Evolutionary conservation across 2,113 vertebrate species (phyloP).

Genomic region (Vulpes lagopus): DNA sequence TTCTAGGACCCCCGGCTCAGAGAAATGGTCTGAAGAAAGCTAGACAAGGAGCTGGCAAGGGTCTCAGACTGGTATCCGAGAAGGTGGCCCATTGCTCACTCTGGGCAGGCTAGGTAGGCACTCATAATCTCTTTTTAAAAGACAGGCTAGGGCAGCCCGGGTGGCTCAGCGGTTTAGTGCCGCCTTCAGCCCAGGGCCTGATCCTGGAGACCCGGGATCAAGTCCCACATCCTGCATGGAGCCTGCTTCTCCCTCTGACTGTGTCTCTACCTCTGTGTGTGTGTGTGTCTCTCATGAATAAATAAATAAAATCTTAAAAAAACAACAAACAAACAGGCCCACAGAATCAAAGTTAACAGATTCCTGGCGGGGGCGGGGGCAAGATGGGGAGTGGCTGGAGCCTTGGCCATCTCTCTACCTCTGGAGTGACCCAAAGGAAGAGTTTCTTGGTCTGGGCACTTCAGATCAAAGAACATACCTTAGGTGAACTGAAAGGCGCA

Average conservation of each 20-base stretch:
- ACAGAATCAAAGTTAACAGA: neutral
- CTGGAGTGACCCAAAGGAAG: neutral
- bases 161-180: no score
- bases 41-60: neutral
- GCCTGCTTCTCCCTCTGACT: no score
- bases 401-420: neutral
- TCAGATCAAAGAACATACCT: neutral
- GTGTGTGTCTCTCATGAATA: no score
- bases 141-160: neutral
- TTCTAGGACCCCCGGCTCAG: neutral
- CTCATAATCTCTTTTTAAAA: neutral
- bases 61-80: neutral
- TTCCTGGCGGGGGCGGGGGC: neutral
- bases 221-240: no score
- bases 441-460: neutral
- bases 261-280: no score
- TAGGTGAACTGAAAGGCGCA: neutral
- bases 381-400: neutral
- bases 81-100: neutral
- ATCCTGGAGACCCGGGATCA: no score
- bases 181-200: no score
- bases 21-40: neutral
- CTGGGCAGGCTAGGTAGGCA: neutral
- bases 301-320: no score
- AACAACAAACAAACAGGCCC: no score